A percentile compares a stretch with the other conserved stretches of the same genome.
phyloP scores from a whole-genome alignment of 2,888 invertebrate genomes.

The Mimas tiliae region DNA sequence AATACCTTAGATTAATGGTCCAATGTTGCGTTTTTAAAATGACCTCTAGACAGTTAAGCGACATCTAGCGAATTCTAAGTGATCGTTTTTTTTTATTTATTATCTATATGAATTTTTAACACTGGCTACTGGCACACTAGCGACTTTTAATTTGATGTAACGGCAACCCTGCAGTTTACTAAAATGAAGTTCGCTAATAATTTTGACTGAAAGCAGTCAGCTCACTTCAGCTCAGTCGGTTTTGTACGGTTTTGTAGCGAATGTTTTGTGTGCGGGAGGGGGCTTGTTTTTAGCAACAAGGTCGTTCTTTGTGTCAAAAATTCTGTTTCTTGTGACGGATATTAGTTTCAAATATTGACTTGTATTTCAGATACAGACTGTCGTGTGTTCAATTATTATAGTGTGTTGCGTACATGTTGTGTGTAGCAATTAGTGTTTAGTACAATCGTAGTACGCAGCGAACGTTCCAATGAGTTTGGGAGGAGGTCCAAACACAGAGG shows the following conservation, averaged over 20 bases:
- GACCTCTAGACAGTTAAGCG: too few relatives aligned
- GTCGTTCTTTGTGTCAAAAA: constrained; percentile 88
- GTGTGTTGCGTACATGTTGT: constrained; percentile 67
- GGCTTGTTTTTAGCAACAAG: constrained; percentile 84
- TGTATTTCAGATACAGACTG: constrained; percentile 65
- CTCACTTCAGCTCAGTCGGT: constrained; percentile 3
- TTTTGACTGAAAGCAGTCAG: not conserved
- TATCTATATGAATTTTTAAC: too few relatives aligned
- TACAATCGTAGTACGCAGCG: constrained; percentile 60
- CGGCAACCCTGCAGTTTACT: too few relatives aligned
- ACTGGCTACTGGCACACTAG: too few relatives aligned
- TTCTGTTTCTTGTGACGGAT: constrained; percentile 73
- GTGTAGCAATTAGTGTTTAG: constrained; percentile 64
- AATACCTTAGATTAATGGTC: too few relatives aligned
- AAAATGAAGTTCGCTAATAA: constrained; percentile 4
- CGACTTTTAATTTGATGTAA: too few relatives aligned
- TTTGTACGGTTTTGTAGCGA: constrained; percentile 29
- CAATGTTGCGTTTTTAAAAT: too few relatives aligned
- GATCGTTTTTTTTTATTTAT: too few relatives aligned
- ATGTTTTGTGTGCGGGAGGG: constrained; percentile 64
- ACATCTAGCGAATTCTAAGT: too few relatives aligned
- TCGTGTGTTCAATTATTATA: constrained; percentile 64
- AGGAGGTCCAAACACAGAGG: constrained; percentile 88
- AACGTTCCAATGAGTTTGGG: constrained; percentile 93
- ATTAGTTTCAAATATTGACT: constrained; percentile 70